Percentiles rank a stretch among this genome's conserved stretches.
These are phyloP conservation scores for Sebastes aleutianus DNA, from an alignment of 2,797 vertebrate species.

Conservation along the genomic window DNA sequence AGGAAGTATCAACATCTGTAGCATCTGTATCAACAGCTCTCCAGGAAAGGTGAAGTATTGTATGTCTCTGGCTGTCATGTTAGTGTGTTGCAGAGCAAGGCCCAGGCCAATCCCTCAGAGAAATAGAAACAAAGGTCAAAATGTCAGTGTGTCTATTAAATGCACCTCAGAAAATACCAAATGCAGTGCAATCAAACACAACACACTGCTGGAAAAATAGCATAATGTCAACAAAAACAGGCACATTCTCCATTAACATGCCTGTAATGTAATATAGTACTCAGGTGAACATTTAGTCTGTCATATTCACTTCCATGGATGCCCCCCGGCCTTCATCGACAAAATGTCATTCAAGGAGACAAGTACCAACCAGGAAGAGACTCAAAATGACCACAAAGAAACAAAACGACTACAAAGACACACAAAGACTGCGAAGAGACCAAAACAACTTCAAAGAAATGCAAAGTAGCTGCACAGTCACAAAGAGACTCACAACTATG, in stretches of 20 bases:
- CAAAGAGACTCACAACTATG: background rate
- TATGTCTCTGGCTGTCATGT: slow-evolving; percentile 51
- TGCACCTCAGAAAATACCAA: background rate
- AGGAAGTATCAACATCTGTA: background rate
- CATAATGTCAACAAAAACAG: background rate
- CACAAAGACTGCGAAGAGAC: too few relatives aligned
- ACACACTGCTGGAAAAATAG: background rate
- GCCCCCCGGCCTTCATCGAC: background rate
- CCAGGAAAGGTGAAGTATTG: slow-evolving; percentile 78
- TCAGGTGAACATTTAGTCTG: background rate
- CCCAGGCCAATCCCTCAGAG: background rate
- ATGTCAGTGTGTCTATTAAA: background rate
- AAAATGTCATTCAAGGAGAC: too few relatives aligned
- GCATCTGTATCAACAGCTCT: background rate
- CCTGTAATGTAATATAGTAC: background rate
- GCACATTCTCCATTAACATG: background rate
- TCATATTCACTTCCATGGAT: background rate
- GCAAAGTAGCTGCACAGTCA: too few relatives aligned
- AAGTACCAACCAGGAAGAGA: too few relatives aligned
- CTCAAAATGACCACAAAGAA: too few relatives aligned
- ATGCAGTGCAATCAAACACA: background rate
- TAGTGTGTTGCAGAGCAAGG: background rate
- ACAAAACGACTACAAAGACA: too few relatives aligned
- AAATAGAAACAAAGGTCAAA: background rate
- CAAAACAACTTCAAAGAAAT: too few relatives aligned